Conservation (phyloP, 2,888 invertebrate species). For the Noctua pronuba region DNA sequence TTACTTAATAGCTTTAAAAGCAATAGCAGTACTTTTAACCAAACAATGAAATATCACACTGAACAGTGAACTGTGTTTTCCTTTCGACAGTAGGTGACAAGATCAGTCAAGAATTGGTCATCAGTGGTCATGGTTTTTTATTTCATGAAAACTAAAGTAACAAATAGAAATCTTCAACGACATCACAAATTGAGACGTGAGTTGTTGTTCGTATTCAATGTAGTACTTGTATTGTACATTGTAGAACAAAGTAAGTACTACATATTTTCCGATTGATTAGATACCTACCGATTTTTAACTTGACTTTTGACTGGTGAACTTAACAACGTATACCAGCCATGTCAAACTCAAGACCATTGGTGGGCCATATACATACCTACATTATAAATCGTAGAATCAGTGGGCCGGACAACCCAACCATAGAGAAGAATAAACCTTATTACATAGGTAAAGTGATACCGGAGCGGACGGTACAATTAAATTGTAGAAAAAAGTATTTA, state of each 20-base stretch:
- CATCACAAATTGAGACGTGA: background rate
- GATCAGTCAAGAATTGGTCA: background rate
- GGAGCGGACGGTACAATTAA: too few relatives aligned
- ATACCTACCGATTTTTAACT: background rate
- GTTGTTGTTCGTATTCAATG: background rate
- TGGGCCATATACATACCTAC: too few relatives aligned
- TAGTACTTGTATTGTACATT: too few relatives aligned
- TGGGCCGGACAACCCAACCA: too few relatives aligned
- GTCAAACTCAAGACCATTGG: too few relatives aligned
- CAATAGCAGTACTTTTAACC: background rate
- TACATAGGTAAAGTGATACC: too few relatives aligned
- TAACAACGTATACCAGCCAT: too few relatives aligned
- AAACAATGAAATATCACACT: background rate
- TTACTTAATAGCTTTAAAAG: background rate
- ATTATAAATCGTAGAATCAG: too few relatives aligned
- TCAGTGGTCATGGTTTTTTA: background rate
- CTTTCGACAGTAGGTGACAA: background rate
- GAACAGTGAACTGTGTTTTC: background rate
- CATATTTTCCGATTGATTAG: background rate
- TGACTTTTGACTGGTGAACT: too few relatives aligned
- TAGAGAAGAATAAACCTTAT: too few relatives aligned
- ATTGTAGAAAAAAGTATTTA: too few relatives aligned
- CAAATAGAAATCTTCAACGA: background rate
- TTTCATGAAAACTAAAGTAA: background rate
- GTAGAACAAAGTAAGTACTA: too few relatives aligned